Evolutionary conservation across 30 jellyfish, hydroid and myxozoan genomes (phyloP).

Genomic region (Pelagia noctiluca): DNA sequence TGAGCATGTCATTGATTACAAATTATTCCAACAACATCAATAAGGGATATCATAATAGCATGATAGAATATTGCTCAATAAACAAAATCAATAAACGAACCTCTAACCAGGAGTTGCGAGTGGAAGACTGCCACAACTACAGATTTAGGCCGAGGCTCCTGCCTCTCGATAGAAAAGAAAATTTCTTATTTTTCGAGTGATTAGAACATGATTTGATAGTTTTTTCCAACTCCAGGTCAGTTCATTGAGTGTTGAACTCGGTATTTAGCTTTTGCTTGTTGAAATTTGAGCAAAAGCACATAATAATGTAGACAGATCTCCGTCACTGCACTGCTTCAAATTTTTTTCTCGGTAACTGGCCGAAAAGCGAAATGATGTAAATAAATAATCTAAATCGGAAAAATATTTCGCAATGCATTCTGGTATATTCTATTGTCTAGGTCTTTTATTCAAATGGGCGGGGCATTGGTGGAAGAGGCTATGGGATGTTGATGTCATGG

Average conservation of each 20-base stretch:
- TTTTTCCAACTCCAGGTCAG: not conserved
- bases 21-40: too few relatives aligned
- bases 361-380: conserved; percentile 37
- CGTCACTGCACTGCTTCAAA: not conserved
- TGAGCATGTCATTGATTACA: too few relatives aligned
- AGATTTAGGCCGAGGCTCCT: not conserved
- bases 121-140: too few relatives aligned
- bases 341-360: conserved; percentile 4
- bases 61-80: not conserved
- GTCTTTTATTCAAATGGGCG: too few relatives aligned
- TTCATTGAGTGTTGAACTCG: not conserved
- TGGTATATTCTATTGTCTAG: conserved; percentile 52
- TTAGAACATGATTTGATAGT: not conserved
- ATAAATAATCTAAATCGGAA: conserved; percentile 39
- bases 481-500: too few relatives aligned
- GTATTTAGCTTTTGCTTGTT: not conserved
- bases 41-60: not conserved
- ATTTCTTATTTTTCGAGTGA: not conserved
- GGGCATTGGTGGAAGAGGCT: too few relatives aligned
- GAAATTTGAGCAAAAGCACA: not conserved
- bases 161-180: too few relatives aligned
- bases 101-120: too few relatives aligned
- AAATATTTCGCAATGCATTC: conserved; percentile 49
- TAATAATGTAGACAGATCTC: not conserved
- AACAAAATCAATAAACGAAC: too few relatives aligned